Conservation (phyloP, 2,888 invertebrate species). For the Meganola albula region DNA sequence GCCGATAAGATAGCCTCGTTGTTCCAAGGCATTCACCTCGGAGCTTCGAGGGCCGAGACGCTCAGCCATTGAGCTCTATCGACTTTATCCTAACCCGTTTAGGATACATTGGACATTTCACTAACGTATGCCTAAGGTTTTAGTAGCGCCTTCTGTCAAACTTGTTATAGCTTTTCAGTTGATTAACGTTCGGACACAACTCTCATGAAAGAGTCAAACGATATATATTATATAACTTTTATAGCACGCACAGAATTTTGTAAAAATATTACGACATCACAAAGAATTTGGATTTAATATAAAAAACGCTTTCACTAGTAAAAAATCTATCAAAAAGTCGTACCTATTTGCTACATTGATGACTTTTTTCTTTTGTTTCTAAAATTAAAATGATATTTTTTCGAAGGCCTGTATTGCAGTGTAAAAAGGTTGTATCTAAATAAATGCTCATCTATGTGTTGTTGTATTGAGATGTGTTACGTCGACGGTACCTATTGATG, state of each 20-base stretch:
- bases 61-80: slow-evolving; percentile 82
- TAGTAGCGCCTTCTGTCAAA: slow-evolving; percentile 63
- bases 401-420: slow-evolving; percentile 40
- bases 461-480: too few species aligned
- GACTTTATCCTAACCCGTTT: slow-evolving; percentile 76
- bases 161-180: slow-evolving; percentile 47
- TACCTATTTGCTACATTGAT: slow-evolving; percentile 70
- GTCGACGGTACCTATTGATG: too few species aligned
- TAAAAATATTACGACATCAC: slow-evolving; percentile 74
- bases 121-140: slow-evolving; percentile 64
- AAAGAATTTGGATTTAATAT: slow-evolving; percentile 77
- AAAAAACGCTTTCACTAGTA: slow-evolving; percentile 73
- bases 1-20: slow-evolving; percentile 89
- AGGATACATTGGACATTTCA: slow-evolving; percentile 78
- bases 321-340: slow-evolving; percentile 71
- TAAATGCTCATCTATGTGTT: slow-evolving; percentile 2
- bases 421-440: slow-evolving; percentile 19
- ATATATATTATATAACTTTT: slow-evolving; percentile 43
- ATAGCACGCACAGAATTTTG: slow-evolving; percentile 71
- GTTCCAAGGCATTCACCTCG: slow-evolving; percentile 90
- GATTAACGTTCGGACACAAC: slow-evolving; percentile 54
- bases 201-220: slow-evolving; percentile 64
- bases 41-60: slow-evolving; percentile 87
- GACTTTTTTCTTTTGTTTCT: slow-evolving; percentile 73
- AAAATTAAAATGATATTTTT: slow-evolving; percentile 59